A percentile compares a stretch with the other conserved stretches of the same genome.
Conservation (phyloP, 2,888 invertebrate species). For the Cephus pulcher region DNA sequence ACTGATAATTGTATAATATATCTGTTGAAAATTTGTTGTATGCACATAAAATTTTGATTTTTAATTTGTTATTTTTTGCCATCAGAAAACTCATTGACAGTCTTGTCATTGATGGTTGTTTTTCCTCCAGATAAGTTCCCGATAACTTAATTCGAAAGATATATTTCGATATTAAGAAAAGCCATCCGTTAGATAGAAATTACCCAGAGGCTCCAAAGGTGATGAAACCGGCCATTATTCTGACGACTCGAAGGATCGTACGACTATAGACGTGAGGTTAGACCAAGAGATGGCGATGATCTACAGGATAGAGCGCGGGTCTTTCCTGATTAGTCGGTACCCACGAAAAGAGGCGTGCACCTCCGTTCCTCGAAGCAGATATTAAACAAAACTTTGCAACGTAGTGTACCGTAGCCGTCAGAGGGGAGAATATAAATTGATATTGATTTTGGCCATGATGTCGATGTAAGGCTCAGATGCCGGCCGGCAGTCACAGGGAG, state of each 20-base stretch:
- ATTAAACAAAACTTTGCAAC: slow-evolving; percentile 15
- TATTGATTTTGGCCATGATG: slow-evolving; percentile 48
- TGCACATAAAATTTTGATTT: background rate
- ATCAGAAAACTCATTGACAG: background rate
- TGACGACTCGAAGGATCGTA: background rate
- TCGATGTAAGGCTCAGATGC: slow-evolving; percentile 26
- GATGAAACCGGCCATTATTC: background rate
- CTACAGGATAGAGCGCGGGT: background rate
- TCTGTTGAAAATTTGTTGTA: background rate
- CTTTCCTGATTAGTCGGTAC: background rate
- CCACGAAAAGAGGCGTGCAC: background rate
- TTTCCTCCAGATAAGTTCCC: too few species aligned
- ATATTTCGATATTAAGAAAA: too few species aligned
- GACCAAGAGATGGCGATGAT: background rate
- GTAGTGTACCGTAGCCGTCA: slow-evolving; percentile 24
- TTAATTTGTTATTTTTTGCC: background rate
- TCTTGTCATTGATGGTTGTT: background rate
- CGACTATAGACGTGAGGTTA: background rate
- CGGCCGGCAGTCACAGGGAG: slow-evolving; percentile 36
- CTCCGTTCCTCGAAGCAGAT: background rate
- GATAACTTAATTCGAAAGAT: too few species aligned
- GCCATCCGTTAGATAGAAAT: too few species aligned
- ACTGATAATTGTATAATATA: background rate
- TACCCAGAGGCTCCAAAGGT: too few species aligned
- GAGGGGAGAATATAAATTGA: slow-evolving; percentile 39